Base-by-base conservation (phyloP, 2,888 invertebrate genomes). In the Yponomeuta sedellus region DNA sequence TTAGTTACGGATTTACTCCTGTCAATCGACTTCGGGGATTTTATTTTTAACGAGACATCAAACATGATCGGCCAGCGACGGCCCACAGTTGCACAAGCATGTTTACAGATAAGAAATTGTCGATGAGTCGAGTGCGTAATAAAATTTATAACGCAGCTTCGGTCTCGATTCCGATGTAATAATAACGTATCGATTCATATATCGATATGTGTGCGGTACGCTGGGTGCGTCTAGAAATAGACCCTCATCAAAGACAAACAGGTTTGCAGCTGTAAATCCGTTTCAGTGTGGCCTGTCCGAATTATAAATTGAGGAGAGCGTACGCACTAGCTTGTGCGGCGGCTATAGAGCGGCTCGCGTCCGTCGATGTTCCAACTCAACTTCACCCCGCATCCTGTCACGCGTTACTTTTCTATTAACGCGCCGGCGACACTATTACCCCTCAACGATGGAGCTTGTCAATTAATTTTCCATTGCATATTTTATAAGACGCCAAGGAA, bases 211-310 rank as follows among this genome's bases (percentile, higher is more conserved):
- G 64, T 86, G 83, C 84, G 81, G 83, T 86, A 85, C 86, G 88
- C 86, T 82, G 86, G 83, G 83, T 83, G 79, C 82, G 83, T 77
- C 89, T 85, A 78, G 81, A 91, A 90, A 91, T 91, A 91, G 85
- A 86, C 86, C 85, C 86, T 91, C 91, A 90, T 91, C 91, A 91
- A 91, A 91, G 91, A 90, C 89, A 86, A 87, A 82, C 87, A 90
- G 87, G 87, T 86, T 88, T 86, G 88, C 88, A 88, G 91, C 90
- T 89, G 91, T 91, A 91, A 91, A 91, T 90, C 90, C 88, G 88
- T 88, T 89, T 91, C 89, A 88, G 82, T 86, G 86, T 88, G 82
- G 86, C 86, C 85, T 86, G 88, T 88, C 87, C 85, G 88, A 82
- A 83, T 88, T 91, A 90, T 91, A 91, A 91, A 91, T 91, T 86